A percentile compares a stretch with the other conserved stretches of the same genome.
Conservation (phyloP, 2,113 vertebrate genomes). For the Platichthys flesus region DNA sequence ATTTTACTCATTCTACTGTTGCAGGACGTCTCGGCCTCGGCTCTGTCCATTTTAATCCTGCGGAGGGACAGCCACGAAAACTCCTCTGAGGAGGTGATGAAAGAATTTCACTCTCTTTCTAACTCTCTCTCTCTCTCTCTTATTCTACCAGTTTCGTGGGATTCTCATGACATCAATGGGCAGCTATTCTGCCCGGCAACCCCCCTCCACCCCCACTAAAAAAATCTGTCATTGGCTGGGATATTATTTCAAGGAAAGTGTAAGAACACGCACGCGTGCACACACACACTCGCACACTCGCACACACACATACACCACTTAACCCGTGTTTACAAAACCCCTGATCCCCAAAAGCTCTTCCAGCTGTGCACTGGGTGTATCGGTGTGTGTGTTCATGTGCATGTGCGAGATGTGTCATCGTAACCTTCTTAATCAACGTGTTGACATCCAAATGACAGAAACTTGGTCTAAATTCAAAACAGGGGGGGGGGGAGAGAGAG, state of each 20-base stretch:
- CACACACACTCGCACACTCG: constrained; percentile 1
- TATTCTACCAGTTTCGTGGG: constrained; percentile 24
- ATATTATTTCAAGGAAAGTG: constrained; percentile 75
- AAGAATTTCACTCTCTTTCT: no score
- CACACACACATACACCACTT: constrained; percentile 50
- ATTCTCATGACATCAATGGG: constrained; percentile 82
- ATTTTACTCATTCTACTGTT: no score
- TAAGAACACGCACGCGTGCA: constrained; percentile 41
- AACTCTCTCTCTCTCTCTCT: not conserved
- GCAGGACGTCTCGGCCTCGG: no score
- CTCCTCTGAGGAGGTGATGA: no score
- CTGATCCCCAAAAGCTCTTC: constrained; percentile 75
- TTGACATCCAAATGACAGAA: constrained; percentile 64
- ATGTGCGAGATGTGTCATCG: constrained; percentile 64
- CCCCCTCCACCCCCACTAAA: constrained; percentile 30
- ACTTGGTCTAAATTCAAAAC: constrained; percentile 61
- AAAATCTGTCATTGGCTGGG: constrained; percentile 80
- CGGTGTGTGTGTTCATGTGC: constrained; percentile 27
- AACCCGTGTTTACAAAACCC: constrained; percentile 74
- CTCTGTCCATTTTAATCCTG: no score
- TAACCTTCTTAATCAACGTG: constrained; percentile 68
- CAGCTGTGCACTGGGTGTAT: constrained; percentile 69
- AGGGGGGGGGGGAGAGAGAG: no score
- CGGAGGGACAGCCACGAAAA: no score
- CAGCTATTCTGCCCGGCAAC: constrained; percentile 73